These are phyloP conservation scores for Epinephelus awoara DNA, from an alignment of 2,797 vertebrate genomes.

Conservation along the genomic window DNA sequence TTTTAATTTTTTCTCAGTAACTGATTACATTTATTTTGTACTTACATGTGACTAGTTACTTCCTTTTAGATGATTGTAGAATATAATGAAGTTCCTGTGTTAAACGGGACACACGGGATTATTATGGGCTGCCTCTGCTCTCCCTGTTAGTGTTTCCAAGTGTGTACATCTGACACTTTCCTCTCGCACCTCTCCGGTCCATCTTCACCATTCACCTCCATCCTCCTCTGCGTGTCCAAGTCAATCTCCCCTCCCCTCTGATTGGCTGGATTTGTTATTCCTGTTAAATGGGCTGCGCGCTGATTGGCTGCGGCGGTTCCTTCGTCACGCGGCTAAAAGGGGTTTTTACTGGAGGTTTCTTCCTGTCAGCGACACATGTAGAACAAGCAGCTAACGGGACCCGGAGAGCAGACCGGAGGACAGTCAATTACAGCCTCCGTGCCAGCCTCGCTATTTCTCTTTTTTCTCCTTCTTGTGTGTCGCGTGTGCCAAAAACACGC, in stretches of 20 bases:
- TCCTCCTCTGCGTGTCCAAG: slow-evolving; percentile 67
- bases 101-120: too few relatives aligned
- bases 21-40: too few relatives aligned
- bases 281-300: slow-evolving; percentile 86
- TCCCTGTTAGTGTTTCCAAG: slow-evolving; percentile 5
- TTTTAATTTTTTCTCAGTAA: too few relatives aligned
- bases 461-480: not conserved
- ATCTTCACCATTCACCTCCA: slow-evolving; percentile 58
- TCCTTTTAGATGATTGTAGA: too few relatives aligned
- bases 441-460: slow-evolving; percentile 21
- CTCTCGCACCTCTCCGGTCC: slow-evolving; percentile 25
- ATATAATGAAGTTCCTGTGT: too few relatives aligned
- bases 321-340: slow-evolving; percentile 88
- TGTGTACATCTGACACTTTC: not conserved
- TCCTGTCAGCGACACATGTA: slow-evolving; percentile 98
- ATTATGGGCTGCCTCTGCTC: not conserved
- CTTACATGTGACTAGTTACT: too few relatives aligned
- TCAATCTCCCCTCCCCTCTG: slow-evolving; percentile 64
- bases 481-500: slow-evolving; percentile 22
- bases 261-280: slow-evolving; percentile 94
- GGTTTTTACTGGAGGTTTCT: slow-evolving; percentile 89
- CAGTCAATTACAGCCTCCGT: slow-evolving; percentile 35
- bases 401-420: slow-evolving; percentile 61
- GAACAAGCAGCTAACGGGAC: slow-evolving; percentile 83
- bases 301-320: slow-evolving; percentile 88